A percentile compares a stretch with the other conserved stretches of the same genome.
These are phyloP conservation scores for Oreohelix idahoensis DNA, from an alignment of 1,140 invertebrate genomes.

Conservation along the genomic window DNA sequence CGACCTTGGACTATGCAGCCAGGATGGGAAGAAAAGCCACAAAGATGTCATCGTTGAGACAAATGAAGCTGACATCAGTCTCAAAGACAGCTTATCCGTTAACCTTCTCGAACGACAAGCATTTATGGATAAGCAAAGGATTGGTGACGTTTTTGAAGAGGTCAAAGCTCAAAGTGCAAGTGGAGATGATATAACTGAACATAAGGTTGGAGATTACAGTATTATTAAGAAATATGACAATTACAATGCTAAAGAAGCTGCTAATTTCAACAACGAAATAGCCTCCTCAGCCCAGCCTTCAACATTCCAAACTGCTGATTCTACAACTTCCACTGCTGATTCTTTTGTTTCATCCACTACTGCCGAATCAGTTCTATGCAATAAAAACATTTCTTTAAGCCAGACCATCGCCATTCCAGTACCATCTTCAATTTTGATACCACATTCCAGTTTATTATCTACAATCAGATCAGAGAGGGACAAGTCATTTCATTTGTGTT, in stretches of 20 bases:
- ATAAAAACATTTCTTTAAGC: neutral
- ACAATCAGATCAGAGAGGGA: neutral
- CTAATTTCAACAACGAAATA: constrained; percentile 31
- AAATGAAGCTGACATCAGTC: neutral
- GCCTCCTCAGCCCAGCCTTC: neutral
- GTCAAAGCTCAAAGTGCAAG: neutral
- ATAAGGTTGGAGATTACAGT: neutral
- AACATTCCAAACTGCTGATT: constrained; percentile 4
- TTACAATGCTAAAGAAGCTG: constrained; percentile 1
- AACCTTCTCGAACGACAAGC: too few species aligned
- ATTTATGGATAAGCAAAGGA: too few species aligned
- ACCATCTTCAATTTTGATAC: neutral
- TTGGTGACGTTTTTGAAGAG: neutral
- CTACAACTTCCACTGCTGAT: neutral
- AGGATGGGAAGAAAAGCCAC: neutral
- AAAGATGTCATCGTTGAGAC: neutral
- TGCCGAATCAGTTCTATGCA: constrained; percentile 2
- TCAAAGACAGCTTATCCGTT: too few species aligned
- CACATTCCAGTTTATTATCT: neutral
- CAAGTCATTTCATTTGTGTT: too few species aligned
- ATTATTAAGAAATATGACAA: constrained; percentile 21
- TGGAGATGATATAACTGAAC: neutral
- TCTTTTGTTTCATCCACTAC: constrained; percentile 8
- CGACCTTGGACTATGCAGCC: neutral
- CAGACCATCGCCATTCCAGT: too few species aligned